Evolutionary conservation across 37 sponge, comb jelly and placozoan genomes (phyloP), one percentile per base, ranked within the genome.

Genomic region (Chondrilla cf. caribensis): DNA sequence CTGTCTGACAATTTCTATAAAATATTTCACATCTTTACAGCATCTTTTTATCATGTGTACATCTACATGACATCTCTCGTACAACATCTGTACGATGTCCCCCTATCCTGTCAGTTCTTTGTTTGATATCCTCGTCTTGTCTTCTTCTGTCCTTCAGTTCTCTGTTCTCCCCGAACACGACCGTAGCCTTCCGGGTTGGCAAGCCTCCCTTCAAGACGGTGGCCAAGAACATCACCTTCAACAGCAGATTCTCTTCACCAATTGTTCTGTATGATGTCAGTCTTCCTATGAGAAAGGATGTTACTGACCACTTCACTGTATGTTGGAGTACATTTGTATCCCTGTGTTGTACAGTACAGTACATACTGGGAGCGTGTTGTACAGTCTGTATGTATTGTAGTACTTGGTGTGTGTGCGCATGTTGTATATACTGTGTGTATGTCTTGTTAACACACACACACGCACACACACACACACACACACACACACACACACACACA

Each of bases 171-270:
- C 83, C 88, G 40, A 80, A 75, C 57, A 65, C 80, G 0, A 65
- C 70, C 42, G 86, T 85, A 17, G 38, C 82, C 60, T 92, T 92
- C 80, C 68, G 84, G 58, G 79, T 84, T 25, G 84, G 86, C 2
- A 70, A 24, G 5, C 86, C 94, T 64, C 94, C 94, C 9, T 94
- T 94, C 65, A 17, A 81, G 6, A 79, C 94, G 14, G 40, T 94
- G 58, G 55, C 73, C 0, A 70, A 81, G 18, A 57, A 90, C 62
- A 79, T 94, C 3, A 58, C 89, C 17, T 86, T 94, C 21, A 60
- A 82, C 32, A 94, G 83, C 58, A 85, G 58, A 38, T 90, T 94
- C 36, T 33, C 76, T 0, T 39, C 67, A 1, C 88, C 94, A 28
- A 71, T 94, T 18, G 86, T 87, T 1, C 26, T 94, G 21, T 90